These are phyloP conservation scores for Pipra filicauda DNA, from an alignment of 2,113 vertebrate species.

Conservation along the genomic window DNA sequence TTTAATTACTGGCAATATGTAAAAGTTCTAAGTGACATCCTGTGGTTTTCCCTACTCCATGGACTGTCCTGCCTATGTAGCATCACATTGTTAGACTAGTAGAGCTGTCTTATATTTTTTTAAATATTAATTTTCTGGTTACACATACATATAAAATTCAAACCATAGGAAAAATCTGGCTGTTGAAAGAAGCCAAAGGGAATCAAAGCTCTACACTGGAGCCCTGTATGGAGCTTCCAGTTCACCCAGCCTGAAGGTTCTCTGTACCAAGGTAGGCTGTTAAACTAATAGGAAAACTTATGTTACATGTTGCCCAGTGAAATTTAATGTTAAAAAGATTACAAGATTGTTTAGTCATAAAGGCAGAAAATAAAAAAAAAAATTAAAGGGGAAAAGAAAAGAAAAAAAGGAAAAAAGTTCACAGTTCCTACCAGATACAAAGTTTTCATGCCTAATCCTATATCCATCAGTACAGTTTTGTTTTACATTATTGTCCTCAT, in stretches of 20 bases:
- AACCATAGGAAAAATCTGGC: not conserved
- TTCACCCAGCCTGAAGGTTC: not conserved
- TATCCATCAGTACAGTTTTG: not conserved
- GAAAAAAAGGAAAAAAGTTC: rapidly evolving
- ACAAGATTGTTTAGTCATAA: not conserved
- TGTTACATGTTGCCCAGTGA: not conserved
- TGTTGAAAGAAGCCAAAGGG: not conserved
- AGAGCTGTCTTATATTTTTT: not conserved
- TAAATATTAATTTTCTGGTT: not conserved
- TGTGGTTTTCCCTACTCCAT: not conserved
- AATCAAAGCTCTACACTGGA: not conserved
- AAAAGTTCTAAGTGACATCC: not conserved
- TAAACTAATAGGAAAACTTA: not conserved
- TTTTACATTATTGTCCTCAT: not conserved
- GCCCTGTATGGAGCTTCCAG: not conserved
- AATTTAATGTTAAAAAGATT: not conserved
- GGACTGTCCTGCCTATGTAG: not conserved
- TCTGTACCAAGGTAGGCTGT: not conserved
- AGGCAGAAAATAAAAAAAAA: not conserved
- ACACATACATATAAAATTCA: not conserved
- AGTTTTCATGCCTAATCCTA: not conserved
- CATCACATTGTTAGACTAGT: not conserved
- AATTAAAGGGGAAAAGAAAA: no score
- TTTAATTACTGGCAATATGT: slow-evolving; percentile 3
- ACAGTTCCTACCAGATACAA: not conserved